Base-by-base conservation (phyloP, 2,888 invertebrate species). In the Trachelus tabidus region DNA sequence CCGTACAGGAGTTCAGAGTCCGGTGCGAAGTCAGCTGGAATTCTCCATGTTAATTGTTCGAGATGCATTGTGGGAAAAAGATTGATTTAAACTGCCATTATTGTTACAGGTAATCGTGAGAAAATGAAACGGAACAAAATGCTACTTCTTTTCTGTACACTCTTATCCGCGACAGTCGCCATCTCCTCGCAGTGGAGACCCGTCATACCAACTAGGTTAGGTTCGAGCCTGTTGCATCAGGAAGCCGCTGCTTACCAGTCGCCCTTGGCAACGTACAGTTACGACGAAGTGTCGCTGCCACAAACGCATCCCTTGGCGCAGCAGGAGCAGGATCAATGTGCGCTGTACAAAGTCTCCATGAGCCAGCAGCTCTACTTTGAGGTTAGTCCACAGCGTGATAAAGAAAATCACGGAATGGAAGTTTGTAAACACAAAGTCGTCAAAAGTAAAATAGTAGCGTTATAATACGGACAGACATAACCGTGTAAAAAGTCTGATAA, bases 301-400 rank as follows among this genome's bases (percentile, higher is more conserved):
- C 85, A 85, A 12, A 81, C 84, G 15, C 85, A 85, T 79, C 77
- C 84, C 9, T 75, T 85, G 11, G 78, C 79, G 0, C 85, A 87
- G 23, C 83, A 91, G 3, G 86, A 89, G 1, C 90, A 92, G 75
- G 94, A 95, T 85, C 91, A 93, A 3, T 96, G 96, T 89, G 93
- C 95, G 80, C 93, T 95, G 11, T 95, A 95, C 91, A 96, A 96
- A 88, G 94, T 94, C 35, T 92, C 93, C 12, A 95, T 96, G 83
- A 94, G 94, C 85, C 95, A 95, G 87, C 95, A 95, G 81, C 92
- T 95, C 23, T 95, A 92, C 79, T 92, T 92, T 76, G 92, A 92
- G 92, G 92, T 92, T 84, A 85, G 83, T 71, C 6, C 9, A 56
- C 23, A 15, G 23, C 9, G 56, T 9, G 2, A 2, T 23, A 23